Evolutionary conservation across 2,797 vertebrate genomes (phyloP), one percentile per base, ranked within the genome.

Genomic region (Oreonectes daqikongensis): DNA sequence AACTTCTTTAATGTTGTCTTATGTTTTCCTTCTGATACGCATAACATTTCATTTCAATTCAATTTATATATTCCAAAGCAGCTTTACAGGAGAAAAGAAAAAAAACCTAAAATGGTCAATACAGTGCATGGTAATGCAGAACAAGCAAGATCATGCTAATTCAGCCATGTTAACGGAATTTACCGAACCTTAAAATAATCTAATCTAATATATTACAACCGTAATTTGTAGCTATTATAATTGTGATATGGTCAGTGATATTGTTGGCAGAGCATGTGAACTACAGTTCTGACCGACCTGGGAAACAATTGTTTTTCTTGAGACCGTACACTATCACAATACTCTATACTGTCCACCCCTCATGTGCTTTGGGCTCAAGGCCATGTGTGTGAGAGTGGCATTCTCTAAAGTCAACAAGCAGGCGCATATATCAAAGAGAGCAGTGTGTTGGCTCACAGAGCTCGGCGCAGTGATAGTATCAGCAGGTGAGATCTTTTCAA

Each of bases 401-500:
- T 88, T 88, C 81, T 81, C 75, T 83, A 81, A 85, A 91, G 88
- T 87, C 86, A 90, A 85, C 83, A 88, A 65, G 84, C 85, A 83
- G 46, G 68, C 26, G 61, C 69, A 53, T 83, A 68, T 82, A 80
- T 90, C 85, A 91, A 91, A 91, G 87, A 85, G 82, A 87, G 87
- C 46, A 83, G 90, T 90, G 88, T 91, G 86, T 86, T 89, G 87
- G 82, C 86, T 87, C 67, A 77, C 40, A 60, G 79, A 86, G 81
- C 84, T 82, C 44, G 42, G 81, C 83, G 80, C 74, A 82, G 60
- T 87, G 92, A 94, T 93, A 90, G 87, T 81, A 93, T 92, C 92
- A 87, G 91, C 92, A 92, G 91, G 89, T 92, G 92, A 92, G 88
- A 85, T 77, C 81, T 86, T 87, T 84, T 91, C 88, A 89, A 87